These are phyloP conservation scores for Falcunculus frontatus DNA, from an alignment of 2,113 vertebrate species.

Conservation along the genomic window DNA sequence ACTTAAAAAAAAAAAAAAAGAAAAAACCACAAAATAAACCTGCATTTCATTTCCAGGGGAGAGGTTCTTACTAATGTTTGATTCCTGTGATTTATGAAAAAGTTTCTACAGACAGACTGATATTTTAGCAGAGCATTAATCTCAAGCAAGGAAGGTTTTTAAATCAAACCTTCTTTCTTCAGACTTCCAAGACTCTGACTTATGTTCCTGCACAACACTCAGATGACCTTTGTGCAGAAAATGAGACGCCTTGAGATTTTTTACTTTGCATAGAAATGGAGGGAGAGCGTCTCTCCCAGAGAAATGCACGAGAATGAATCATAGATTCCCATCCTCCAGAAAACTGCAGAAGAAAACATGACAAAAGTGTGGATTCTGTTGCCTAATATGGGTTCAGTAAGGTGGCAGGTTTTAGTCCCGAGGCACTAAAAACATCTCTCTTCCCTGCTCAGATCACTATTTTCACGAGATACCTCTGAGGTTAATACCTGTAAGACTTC, in stretches of 20 bases:
- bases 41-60: background rate
- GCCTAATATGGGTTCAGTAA: background rate
- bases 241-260: background rate
- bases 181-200: background rate
- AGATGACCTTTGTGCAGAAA: conserved; percentile 1
- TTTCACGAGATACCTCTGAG: background rate
- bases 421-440: background rate
- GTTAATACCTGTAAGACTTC: background rate
- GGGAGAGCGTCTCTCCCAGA: background rate
- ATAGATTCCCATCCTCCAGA: conserved; percentile 25
- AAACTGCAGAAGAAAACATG: conserved; percentile 31
- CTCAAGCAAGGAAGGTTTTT: background rate
- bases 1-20: background rate
- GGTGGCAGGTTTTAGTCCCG: background rate
- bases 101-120: background rate
- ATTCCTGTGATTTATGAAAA: conserved; percentile 16
- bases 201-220: background rate
- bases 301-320: conserved; percentile 18
- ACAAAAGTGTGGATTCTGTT: background rate
- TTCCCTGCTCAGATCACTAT: background rate
- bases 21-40: background rate
- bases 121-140: conserved; percentile 23
- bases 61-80: background rate
- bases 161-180: conserved; percentile 24
- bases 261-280: conserved; percentile 26